Evolutionary conservation across 2,888 invertebrate genomes (phyloP).

Genomic region (Dromius quadrimaculatus): DNA sequence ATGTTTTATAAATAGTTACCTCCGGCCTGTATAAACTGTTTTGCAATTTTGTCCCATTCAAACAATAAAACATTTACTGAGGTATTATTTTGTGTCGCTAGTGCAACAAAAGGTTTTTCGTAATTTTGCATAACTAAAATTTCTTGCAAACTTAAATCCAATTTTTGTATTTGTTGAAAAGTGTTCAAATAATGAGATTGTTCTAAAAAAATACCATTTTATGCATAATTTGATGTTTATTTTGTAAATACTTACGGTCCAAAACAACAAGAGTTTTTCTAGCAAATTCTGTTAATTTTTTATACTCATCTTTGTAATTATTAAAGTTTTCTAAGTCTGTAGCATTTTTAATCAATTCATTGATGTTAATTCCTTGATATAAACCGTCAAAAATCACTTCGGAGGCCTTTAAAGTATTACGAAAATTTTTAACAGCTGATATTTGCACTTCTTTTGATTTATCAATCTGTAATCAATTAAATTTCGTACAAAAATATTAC

Average conservation of each 20-base stretch:
- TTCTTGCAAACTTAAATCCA: conserved; percentile 34
- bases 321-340: conserved; percentile 57
- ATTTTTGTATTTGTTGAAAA: conserved; percentile 58
- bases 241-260: conserved; percentile 57
- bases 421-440: conserved; percentile 60
- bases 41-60: conserved; percentile 8
- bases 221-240: no score
- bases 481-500: conserved; percentile 24
- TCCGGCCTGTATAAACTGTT: not conserved
- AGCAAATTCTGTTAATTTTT: conserved; percentile 60
- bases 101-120: conserved; percentile 4
- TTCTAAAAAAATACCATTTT: conserved; percentile 57
- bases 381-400: conserved; percentile 61
- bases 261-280: conserved; percentile 60
- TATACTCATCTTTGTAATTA: conserved; percentile 62
- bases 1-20: conserved; percentile 2
- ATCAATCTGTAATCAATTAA: conserved; percentile 58
- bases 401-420: conserved; percentile 58
- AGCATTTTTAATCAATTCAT: conserved; percentile 60
- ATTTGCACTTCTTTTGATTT: conserved; percentile 56
- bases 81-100: not conserved
- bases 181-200: conserved; percentile 60
- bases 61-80: conserved; percentile 8
- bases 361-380: conserved; percentile 61
- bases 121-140: conserved; percentile 3